Evolutionary conservation across 1,140 invertebrate genomes (phyloP), one percentile per base, ranked within the genome.

Genomic region (Lutraria rhynchaena): DNA sequence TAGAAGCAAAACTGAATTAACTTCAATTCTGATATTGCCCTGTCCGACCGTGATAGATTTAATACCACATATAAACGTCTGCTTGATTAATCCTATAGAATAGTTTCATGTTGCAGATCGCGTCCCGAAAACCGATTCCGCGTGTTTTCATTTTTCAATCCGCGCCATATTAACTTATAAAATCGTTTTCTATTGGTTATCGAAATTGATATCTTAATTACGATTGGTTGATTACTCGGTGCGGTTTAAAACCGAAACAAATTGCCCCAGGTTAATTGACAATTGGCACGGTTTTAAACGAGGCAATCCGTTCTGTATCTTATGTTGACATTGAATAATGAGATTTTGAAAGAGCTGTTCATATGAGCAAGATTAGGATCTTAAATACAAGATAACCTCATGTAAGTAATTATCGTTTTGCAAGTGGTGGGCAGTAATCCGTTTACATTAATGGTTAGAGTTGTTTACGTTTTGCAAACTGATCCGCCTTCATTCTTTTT

Each of bases 21-120:
- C 31, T 49, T 31, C 63, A 27, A 49, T 67, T 27, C 44, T 46
- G 22, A 22, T 46, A 49, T 67, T 67, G 63, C 63, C 44, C n/a
- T 41, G 44, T 67, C 63, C 63, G 63, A 67, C 5, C 44, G 19
- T 67, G 63, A 67, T 46, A 67, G 63, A 67, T 67, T 67, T 46
- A 67, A 67, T 46, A 29, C 44, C 31, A 29, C 29, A 24, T 17
- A 67, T 67, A n/a, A 49, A 67, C 41, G 41, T 41, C 9, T 17
- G 15, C 27, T 44, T 67, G 63, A 67, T 67, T 67, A 49, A 35
- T 51, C 49, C 63, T 41, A 41, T 41, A 41, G 37, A 41, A 41
- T 15, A 15, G 37, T 41, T 7, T 41, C 37, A 41, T 41, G 37
- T 41, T 41, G 37, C 37, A 41, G 37, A 41, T 41, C 37, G 15